Conservation (phyloP, 2,797 vertebrate genomes). For the Cichlasoma orientale region DNA sequence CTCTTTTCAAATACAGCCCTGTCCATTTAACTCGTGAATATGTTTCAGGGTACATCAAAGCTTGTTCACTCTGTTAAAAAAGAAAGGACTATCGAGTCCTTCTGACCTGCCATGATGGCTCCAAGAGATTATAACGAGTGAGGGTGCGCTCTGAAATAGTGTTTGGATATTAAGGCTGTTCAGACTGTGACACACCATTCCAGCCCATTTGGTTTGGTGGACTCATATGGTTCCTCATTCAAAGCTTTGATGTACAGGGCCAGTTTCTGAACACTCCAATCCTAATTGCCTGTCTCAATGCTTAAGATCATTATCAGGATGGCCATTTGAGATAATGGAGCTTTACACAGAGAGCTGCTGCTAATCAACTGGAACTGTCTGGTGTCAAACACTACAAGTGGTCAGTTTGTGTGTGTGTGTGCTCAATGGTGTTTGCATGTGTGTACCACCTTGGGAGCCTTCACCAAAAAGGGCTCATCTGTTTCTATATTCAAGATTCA, state of each 20-base stretch:
- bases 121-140: slow-evolving; percentile 56
- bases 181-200: slow-evolving; percentile 62
- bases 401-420: slow-evolving; percentile 68
- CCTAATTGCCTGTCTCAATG: slow-evolving; percentile 74
- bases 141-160: slow-evolving; percentile 46
- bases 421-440: neutral
- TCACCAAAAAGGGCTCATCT: slow-evolving; percentile 25
- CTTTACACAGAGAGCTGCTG: slow-evolving; percentile 51
- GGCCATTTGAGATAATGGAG: slow-evolving; percentile 65
- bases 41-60: slow-evolving; percentile 64
- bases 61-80: slow-evolving; percentile 23
- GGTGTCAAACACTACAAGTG: slow-evolving; percentile 60
- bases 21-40: slow-evolving; percentile 53
- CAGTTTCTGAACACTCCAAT: slow-evolving; percentile 54
- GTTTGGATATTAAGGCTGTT: slow-evolving; percentile 54
- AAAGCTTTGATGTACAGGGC: slow-evolving; percentile 65
- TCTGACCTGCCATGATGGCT: slow-evolving; percentile 50
- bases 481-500: slow-evolving; percentile 10
- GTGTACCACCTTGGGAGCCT: slow-evolving; percentile 7
- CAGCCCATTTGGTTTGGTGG: slow-evolving; percentile 59
- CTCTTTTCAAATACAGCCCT: slow-evolving; percentile 53
- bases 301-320: slow-evolving; percentile 75
- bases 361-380: slow-evolving; percentile 61
- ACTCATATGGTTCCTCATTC: slow-evolving; percentile 44
- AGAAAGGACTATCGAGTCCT: slow-evolving; percentile 34